Base-by-base conservation (phyloP, 1,140 invertebrate genomes). In the Papilio helenus region DNA sequence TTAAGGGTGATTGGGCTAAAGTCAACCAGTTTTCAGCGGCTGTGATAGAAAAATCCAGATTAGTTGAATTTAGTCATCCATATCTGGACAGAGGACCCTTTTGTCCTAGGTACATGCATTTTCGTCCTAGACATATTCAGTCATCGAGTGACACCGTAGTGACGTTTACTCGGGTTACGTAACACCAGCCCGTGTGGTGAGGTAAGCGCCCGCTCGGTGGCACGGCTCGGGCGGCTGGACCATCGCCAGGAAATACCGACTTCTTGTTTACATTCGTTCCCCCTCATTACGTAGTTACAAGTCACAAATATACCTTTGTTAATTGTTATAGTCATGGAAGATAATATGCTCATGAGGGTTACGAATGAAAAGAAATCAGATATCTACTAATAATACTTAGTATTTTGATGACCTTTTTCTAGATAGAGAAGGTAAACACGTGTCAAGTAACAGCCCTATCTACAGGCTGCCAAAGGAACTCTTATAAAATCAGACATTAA, bases 181-280 rank as follows among this genome's bases (percentile, higher is more conserved):
- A 68, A 68, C 12, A 34, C 12, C 26, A 29, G 26, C 58, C 23
- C 2, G 18, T 20, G 58, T 26, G 14, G 61, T 29, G 61, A 29
- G 61, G 23, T 34, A 16, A 29, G 61, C 61, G 26, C 12, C 5
- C 23, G 61, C 58, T 44, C 42, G 71, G 39, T 23, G 34, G 1
- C 18, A 14, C 44, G 1, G 12, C 14, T 46, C 44, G 68, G 16
- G n/a, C 34, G 4, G n/a, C 42, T 74, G 72, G 72, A 23, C 42
- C 12, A 20, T 4, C 14, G 72, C 72, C 72, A 74, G 23, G 16
- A n/a, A 49, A 44, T 46, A 16, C n/a, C 44, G n/a, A 18, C 12
- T 29, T 12, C 9, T 29, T 74, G 44, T 74, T 74, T 74, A 74
- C 72, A 26, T 74, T 42, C 42, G 42, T 74, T 49, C 42, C 20